Percentiles rank a stretch among this genome's conserved stretches.
Conservation (phyloP, 35 echinoderm and acorn worm genomes). For the Heliocidaris erythrogramma region DNA sequence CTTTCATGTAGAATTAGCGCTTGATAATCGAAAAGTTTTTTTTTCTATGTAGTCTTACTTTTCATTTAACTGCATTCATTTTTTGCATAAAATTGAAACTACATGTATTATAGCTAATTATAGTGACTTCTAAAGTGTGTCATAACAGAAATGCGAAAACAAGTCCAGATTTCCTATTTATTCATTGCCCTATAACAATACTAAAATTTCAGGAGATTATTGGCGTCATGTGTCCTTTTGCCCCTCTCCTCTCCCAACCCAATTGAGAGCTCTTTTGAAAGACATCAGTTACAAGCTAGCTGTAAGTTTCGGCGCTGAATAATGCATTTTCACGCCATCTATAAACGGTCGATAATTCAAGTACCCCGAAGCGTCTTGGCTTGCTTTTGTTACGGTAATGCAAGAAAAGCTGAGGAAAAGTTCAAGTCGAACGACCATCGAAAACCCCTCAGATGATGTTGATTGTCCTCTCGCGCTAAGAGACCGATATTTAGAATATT, state of each 20-base stretch:
- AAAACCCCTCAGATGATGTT: constrained; percentile 13
- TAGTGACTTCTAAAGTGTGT: not conserved
- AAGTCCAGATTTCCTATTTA: not conserved
- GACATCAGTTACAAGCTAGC: not conserved
- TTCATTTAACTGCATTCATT: not conserved
- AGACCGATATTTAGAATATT: constrained; percentile 26
- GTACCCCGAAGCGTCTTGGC: constrained; percentile 25
- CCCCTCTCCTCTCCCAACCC: not conserved
- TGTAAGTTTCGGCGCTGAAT: not conserved
- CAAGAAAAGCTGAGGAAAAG: constrained; percentile 26
- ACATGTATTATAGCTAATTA: not conserved
- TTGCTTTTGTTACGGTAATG: constrained; percentile 44
- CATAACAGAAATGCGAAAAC: too few relatives aligned
- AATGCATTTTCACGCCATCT: constrained; percentile 48
- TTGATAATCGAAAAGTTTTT: too few relatives aligned
- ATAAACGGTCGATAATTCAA: constrained; percentile 39
- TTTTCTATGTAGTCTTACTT: too few relatives aligned
- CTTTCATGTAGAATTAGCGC: too few relatives aligned
- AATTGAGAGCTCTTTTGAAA: not conserved
- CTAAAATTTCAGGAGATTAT: not conserved
- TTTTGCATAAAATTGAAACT: not conserved
- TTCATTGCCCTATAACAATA: not conserved
- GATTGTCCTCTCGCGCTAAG: not conserved
- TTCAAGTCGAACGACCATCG: constrained; percentile 41
- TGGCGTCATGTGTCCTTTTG: not conserved